These are phyloP conservation scores for Triplophysa dalaica DNA, from an alignment of 2,113 vertebrate species.

Conservation along the genomic window DNA sequence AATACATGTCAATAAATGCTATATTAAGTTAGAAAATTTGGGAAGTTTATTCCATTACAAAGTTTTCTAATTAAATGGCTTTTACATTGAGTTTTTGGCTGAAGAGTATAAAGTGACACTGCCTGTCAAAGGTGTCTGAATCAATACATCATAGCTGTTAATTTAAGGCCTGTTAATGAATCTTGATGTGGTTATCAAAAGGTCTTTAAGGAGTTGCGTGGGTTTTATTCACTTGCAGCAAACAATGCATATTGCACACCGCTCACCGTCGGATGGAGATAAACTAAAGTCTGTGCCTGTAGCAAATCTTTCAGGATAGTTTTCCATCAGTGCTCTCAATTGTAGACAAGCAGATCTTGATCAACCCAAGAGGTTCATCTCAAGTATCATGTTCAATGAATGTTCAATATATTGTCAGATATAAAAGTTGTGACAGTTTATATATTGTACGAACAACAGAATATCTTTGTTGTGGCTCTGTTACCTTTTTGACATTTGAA, in stretches of 20 bases:
- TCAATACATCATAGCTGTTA: conserved; percentile 6
- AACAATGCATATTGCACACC: neutral
- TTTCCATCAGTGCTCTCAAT: conserved; percentile 14
- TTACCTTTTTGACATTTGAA: neutral
- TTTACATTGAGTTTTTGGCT: neutral
- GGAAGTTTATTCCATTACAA: neutral
- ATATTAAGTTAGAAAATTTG: too few relatives aligned
- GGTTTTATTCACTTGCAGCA: conserved; percentile 19
- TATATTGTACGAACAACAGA: neutral
- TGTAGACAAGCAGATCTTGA: neutral
- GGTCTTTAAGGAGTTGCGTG: neutral
- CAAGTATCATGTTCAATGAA: neutral
- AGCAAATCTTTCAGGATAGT: conserved; percentile 29
- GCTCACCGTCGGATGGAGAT: conserved; percentile 8
- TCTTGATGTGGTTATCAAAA: neutral
- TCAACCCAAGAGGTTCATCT: neutral
- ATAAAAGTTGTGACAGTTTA: neutral
- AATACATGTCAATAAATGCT: too few relatives aligned
- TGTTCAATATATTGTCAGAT: neutral
- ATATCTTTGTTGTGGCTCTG: neutral
- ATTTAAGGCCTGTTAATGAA: neutral
- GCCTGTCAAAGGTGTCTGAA: neutral
- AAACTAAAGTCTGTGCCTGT: conserved; percentile 3
- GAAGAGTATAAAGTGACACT: neutral
- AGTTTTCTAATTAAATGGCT: neutral